phyloP scores from a whole-genome alignment of 2,113 vertebrate species.

The Platysternon megacephalum region DNA sequence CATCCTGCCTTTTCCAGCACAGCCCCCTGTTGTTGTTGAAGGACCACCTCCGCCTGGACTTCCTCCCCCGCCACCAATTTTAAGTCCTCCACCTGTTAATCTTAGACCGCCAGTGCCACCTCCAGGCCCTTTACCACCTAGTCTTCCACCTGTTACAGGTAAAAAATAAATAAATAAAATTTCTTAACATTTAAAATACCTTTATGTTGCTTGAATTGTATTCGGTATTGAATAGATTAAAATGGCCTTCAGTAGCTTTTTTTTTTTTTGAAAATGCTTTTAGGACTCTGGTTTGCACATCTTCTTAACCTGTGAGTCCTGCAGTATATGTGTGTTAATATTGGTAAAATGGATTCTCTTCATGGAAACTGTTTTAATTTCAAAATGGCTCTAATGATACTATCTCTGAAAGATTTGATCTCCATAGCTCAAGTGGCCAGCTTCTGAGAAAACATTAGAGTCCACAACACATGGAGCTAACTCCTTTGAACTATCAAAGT shows the following conservation, averaged over 20 bases:
- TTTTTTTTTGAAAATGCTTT: neutral
- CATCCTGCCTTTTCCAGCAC: slow-evolving; percentile 94
- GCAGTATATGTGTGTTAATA: neutral
- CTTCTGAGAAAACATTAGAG: neutral
- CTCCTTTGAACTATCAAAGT: neutral
- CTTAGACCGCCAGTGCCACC: slow-evolving; percentile 93
- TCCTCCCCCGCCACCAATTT: slow-evolving; percentile 90
- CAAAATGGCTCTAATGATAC: accelerated
- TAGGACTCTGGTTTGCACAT: neutral
- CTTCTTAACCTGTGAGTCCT: neutral
- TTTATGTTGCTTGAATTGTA: neutral
- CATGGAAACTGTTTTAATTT: neutral
- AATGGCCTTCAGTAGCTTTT: neutral
- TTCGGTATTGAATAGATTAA: neutral
- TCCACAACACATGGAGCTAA: neutral
- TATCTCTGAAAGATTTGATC: neutral
- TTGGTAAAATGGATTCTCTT: neutral
- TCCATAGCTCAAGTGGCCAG: neutral
- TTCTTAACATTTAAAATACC: neutral
- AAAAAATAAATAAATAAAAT: neutral
- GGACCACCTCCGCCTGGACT: slow-evolving; percentile 91
- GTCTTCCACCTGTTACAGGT: slow-evolving; percentile 95
- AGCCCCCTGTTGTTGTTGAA: slow-evolving; percentile 90
- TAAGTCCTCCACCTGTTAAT: slow-evolving; percentile 94
- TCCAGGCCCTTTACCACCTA: slow-evolving; percentile 90